Base-by-base conservation (phyloP, 2,113 vertebrate genomes). In the Vimba vimba region DNA sequence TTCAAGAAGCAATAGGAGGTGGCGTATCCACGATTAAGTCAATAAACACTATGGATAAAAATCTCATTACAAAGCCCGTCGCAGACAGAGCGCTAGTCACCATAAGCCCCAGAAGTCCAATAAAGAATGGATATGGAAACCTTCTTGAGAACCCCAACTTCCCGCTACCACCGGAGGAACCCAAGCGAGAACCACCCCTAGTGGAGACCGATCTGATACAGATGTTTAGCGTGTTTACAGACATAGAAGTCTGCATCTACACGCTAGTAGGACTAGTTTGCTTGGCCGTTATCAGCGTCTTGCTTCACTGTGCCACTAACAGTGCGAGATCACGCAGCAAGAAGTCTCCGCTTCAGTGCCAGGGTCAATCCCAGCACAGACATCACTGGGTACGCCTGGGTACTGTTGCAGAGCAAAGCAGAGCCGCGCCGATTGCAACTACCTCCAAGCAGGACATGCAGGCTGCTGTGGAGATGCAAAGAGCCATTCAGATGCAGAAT, bases 221-320 rank as follows among this genome's bases (percentile, higher is more conserved):
- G 87, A 86, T 93, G 0, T 88, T 96, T 17, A 89, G 93, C 15
- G 94, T 96, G 2, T 94, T 98, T 87, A 96, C 95, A 0, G 96
- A 98, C 84, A 79, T 99, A 89, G 98, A 99, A 91, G 96, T 98
- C 2, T 97, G 97, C 2, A 97, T 98, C 94, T 99, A 98, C 0
- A 95, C 97, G 0, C 86, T 99, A 77, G 90, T 97, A 59, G 97
- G 96, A 0, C 95, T 98, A 77, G 97, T 96, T 79, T 97, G 97
- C 89, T 89, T 99, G 86, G 96, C 97, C 2, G 96, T 98, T 66
- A 84, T 98, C 9, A 97, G 96, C 30, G 96, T 99, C 93, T 91
- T 99, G 0, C 92, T 97, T 71, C 98, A 98, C 82, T 99, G 97
- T 0, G 95, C 93, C 84, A 94, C 96, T 6, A 97, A 97, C n/a